Conservation (phyloP, 2,113 vertebrate species). For the Callipepla californica region DNA sequence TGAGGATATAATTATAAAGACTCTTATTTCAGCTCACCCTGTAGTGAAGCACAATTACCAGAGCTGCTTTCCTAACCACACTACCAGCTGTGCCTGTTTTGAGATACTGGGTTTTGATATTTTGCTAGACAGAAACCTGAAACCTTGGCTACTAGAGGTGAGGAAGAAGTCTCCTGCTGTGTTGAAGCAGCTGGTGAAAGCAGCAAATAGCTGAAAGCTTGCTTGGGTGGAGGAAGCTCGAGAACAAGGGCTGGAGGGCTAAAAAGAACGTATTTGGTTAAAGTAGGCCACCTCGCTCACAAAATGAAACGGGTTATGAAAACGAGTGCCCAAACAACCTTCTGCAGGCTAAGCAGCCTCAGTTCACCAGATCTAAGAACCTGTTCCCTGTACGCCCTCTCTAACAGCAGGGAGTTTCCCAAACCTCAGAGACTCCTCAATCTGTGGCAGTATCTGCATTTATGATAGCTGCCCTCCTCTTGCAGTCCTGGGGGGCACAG, state of each 20-base stretch:
- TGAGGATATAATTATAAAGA: slow-evolving; percentile 83
- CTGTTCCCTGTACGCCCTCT: neutral
- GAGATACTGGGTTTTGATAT: slow-evolving; percentile 86
- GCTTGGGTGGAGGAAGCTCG: neutral
- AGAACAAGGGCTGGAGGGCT: neutral
- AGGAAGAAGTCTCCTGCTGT: neutral
- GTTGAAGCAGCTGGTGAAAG: neutral
- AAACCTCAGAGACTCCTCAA: neutral
- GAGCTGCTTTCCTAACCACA: slow-evolving; percentile 79
- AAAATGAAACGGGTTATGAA: neutral
- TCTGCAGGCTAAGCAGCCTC: neutral
- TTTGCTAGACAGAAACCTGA: slow-evolving; percentile 80
- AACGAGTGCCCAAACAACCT: neutral
- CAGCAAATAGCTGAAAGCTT: neutral
- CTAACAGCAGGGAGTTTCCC: neutral
- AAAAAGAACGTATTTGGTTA: neutral
- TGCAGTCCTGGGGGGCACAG: neutral
- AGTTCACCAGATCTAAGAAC: neutral
- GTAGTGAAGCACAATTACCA: slow-evolving; percentile 83
- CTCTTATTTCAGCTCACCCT: slow-evolving; percentile 80
- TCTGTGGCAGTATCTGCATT: neutral
- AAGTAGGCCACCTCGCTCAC: neutral
- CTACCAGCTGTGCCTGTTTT: slow-evolving; percentile 78
- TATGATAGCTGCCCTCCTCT: neutral
- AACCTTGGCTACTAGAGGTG: slow-evolving; percentile 87